Percentiles rank a stretch among this genome's conserved stretches.
phyloP scores from a whole-genome alignment of 2,888 invertebrate genomes.

The Thyatira batis region DNA sequence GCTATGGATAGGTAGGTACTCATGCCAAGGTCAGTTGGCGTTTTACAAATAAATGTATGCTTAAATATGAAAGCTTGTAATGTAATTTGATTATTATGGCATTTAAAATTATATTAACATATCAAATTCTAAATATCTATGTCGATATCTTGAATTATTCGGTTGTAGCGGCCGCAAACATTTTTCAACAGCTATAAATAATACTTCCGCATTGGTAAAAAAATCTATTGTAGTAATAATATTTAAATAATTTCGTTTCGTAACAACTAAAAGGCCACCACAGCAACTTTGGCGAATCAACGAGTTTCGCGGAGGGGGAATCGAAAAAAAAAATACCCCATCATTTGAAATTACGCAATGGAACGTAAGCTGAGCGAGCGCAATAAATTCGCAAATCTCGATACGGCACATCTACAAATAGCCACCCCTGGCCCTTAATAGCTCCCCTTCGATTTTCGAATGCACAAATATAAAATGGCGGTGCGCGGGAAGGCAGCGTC shows the following conservation, averaged over 20 bases:
- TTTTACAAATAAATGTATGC: neutral
- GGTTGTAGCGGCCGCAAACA: too few species aligned
- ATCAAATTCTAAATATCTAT: too few species aligned
- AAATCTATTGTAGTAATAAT: neutral
- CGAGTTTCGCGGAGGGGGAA: slow-evolving; percentile 37
- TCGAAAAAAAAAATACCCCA: slow-evolving; percentile 40
- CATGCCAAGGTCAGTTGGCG: slow-evolving; percentile 13
- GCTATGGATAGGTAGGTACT: slow-evolving; percentile 3
- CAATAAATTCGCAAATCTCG: slow-evolving; percentile 67
- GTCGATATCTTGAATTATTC: too few species aligned
- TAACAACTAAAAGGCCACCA: slow-evolving; percentile 38
- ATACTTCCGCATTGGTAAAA: neutral
- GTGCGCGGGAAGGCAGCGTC: slow-evolving; percentile 50
- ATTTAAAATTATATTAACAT: too few species aligned
- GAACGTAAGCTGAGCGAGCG: slow-evolving; percentile 68
- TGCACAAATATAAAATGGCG: slow-evolving; percentile 71
- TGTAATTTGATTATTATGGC: too few species aligned
- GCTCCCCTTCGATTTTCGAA: slow-evolving; percentile 70
- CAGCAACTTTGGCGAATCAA: slow-evolving; percentile 41
- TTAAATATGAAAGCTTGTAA: neutral
- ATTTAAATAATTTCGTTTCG: slow-evolving; percentile 9
- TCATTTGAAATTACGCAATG: slow-evolving; percentile 65
- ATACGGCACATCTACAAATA: slow-evolving; percentile 39
- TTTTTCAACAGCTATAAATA: neutral
- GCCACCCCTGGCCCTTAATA: slow-evolving; percentile 38